Evolutionary conservation across 2,797 vertebrate genomes (phyloP).

Genomic region (Smutsia gigantea): DNA sequence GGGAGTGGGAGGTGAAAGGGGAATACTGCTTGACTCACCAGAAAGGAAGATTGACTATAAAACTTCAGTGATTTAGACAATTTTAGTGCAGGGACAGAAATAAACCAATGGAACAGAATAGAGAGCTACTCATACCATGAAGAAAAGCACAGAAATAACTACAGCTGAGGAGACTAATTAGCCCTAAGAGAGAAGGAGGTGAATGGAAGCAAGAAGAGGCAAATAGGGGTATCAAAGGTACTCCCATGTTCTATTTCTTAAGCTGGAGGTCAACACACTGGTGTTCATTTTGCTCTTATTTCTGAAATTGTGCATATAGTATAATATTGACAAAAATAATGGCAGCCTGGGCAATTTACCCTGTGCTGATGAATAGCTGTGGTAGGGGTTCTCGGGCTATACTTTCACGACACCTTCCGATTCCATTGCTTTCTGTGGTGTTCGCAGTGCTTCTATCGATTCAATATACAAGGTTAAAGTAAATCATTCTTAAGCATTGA

Average conservation of each 20-base stretch:
- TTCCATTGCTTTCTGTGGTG: not conserved
- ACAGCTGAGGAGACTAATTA: not conserved
- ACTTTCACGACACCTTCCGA: rapidly evolving
- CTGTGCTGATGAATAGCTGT: not conserved
- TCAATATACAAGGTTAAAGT: not conserved
- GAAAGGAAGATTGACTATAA: not conserved
- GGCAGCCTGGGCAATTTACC: not conserved
- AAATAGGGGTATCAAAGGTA: not conserved
- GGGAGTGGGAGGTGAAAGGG: not conserved
- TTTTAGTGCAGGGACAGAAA: not conserved
- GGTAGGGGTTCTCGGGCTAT: not conserved
- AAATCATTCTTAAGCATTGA: not conserved
- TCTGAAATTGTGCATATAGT: not conserved
- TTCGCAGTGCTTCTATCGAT: not conserved
- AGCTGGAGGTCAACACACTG: not conserved
- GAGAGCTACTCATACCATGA: not conserved
- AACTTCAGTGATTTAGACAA: not conserved
- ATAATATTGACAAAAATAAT: not conserved
- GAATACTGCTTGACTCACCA: not conserved
- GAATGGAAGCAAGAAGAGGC: not conserved
- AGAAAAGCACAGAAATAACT: not conserved
- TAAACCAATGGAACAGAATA: not conserved
- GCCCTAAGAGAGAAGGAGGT: not conserved
- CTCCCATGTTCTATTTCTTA: not conserved
- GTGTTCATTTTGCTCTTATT: not conserved